Conservation (phyloP, 2,113 vertebrate genomes). For the Mormyrus lacerda region DNA sequence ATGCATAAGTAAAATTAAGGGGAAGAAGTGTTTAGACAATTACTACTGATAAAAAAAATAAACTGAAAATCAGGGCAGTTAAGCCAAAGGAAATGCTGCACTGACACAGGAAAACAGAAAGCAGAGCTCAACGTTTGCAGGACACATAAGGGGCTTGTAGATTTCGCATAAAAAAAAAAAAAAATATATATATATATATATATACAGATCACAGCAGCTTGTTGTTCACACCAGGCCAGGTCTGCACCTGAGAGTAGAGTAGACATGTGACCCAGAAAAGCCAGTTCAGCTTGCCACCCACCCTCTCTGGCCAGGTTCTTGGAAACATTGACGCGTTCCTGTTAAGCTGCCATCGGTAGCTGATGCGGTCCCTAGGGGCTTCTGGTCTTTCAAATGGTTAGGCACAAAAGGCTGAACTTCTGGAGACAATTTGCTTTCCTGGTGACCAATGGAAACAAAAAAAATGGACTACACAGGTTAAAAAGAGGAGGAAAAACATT, state of each 20-base stretch:
- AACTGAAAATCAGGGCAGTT: background rate
- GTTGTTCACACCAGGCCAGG: background rate
- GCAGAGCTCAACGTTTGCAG: background rate
- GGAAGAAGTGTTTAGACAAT: background rate
- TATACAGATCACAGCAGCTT: background rate
- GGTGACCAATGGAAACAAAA: background rate
- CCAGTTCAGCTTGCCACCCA: background rate
- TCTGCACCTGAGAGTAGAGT: background rate
- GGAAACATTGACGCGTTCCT: constrained; percentile 28
- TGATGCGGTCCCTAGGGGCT: constrained; percentile 8
- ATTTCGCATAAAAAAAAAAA: background rate
- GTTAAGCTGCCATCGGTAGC: constrained; percentile 5
- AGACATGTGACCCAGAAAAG: background rate
- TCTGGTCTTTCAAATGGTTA: constrained; percentile 25
- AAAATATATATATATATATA: no score
- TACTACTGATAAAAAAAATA: background rate
- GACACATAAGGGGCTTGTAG: background rate
- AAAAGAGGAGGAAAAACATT: background rate
- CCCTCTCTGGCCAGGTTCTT: background rate
- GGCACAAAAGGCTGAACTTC: constrained; percentile 22
- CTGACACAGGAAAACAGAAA: background rate
- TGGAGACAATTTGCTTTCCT: constrained; percentile 37
- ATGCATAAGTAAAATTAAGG: background rate
- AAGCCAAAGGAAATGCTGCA: background rate
- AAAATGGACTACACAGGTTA: background rate